phyloP scores from a whole-genome alignment of 2,888 invertebrate genomes.

The Heliconius charithonia region DNA sequence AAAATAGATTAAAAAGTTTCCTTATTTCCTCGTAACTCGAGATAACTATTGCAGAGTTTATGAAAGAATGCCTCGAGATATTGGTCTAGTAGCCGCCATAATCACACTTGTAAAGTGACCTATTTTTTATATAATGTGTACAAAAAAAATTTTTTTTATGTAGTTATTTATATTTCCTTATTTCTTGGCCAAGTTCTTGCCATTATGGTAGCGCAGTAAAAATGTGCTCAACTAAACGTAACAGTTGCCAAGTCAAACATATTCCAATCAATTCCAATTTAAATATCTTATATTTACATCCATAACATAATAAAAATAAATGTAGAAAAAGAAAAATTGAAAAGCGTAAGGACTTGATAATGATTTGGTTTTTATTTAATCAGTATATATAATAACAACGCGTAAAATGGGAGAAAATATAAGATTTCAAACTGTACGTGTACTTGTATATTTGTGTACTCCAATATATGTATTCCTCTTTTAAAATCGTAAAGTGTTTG shows the following conservation, averaged over 20 bases:
- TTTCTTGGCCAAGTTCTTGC: background rate
- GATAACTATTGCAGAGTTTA: constrained; percentile 22
- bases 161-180: background rate
- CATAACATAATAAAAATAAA: no score
- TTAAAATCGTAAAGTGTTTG: background rate
- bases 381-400: no score
- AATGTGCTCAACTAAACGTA: no score
- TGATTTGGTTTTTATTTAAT: no score
- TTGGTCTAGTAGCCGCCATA: constrained; percentile 3
- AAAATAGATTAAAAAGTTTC: constrained; percentile 26
- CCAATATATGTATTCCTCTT: background rate
- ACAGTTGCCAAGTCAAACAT: background rate
- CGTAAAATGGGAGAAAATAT: no score
- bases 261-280: no score
- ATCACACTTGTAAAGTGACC: constrained; percentile 10
- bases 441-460: background rate
- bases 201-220: background rate
- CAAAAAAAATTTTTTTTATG: background rate
- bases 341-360: no score
- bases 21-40: constrained; percentile 12
- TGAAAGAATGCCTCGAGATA: constrained; percentile 21
- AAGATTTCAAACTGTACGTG: no score
- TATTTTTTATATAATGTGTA: background rate
- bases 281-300: no score
- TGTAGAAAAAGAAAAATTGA: no score